Evolutionary conservation across 2,113 vertebrate species (phyloP), one percentile per base, ranked within the genome.

Genomic region (Speoplatyrhinus poulsoni): DNA sequence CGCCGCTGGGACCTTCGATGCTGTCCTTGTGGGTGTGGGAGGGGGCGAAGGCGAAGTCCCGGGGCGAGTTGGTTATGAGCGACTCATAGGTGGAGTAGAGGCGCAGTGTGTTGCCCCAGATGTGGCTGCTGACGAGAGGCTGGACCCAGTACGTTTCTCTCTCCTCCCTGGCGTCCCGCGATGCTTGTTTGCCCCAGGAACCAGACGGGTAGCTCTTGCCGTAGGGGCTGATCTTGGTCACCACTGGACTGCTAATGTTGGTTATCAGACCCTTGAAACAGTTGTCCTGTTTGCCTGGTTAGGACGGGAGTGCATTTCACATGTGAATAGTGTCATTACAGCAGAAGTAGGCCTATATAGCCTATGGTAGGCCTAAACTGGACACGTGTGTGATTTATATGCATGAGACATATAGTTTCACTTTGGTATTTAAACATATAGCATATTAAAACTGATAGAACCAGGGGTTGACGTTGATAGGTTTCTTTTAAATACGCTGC

Each of bases 101-200:
- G 9, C 94, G 91, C 3, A 94, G 73, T 15, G 79, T 80, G 75
- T 85, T 88, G 16, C 96, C 84, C 3, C 0, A 0, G 70, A 73
- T 92, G 48, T 88, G 73, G 36, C 68, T 9, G 1, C 17, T 85
- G 1, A 88, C 55, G 65, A 98, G 50, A 11, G 94, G 89, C 7
- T 92, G 93, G 65, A 96, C 89, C 95, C 95, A 98, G 17, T 94
- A 95, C 8, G 74, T 69, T 6, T 84, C 75, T 17, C 88, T 81
- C 0, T 89, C 1, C 15, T 65, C 70, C 0, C 80, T 41, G 0
- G 26, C 62, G 19, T 60, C 55, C 12, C 3, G 7, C 16, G 75
- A 75, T 3, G 93, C 90, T 75, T 95, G 93, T 64, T 88, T 91
- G 1, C 95, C 95, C 96, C 96, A 97, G 0, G 94, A 94, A 1